A percentile compares a stretch with the other conserved stretches of the same genome.
Conservation (phyloP, 2,888 invertebrate species). For the Lottia scabra region DNA sequence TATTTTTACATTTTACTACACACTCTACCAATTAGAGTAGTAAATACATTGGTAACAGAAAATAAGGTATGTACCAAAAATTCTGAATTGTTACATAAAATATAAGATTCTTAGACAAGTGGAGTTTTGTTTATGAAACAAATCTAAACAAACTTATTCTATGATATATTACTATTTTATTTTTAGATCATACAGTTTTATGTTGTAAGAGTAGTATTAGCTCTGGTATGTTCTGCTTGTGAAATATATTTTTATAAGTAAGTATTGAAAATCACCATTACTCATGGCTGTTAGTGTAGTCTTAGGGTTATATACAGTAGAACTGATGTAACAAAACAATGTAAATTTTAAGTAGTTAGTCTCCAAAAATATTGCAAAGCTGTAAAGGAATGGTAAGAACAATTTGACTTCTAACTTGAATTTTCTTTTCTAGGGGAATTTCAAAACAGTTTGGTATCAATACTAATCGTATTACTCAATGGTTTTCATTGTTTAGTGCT, state of each 20-base stretch:
- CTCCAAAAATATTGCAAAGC: too few species aligned
- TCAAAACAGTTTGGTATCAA: constrained; percentile 77
- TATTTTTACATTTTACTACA: constrained; percentile 93
- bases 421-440: constrained; percentile 75
- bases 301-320: too few species aligned
- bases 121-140: too few species aligned
- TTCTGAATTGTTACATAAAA: too few species aligned
- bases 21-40: constrained; percentile 87
- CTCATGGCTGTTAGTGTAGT: too few species aligned
- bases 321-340: too few species aligned
- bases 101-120: too few species aligned
- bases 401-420: too few species aligned
- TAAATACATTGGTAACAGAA: constrained; percentile 80
- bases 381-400: too few species aligned
- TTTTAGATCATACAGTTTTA: constrained; percentile 87
- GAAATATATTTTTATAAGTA: constrained; percentile 96
- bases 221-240: constrained; percentile 82
- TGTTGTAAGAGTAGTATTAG: constrained; percentile 84
- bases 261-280: constrained; percentile 61
- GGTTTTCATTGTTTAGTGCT: constrained; percentile 78
- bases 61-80: constrained; percentile 71
- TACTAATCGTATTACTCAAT: constrained; percentile 82
- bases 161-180: neutral
- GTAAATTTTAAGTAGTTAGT: too few species aligned
- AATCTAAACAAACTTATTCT: too few species aligned